Evolutionary conservation across 2,797 vertebrate species (phyloP), one percentile per base, ranked within the genome.

Genomic region (Mus minutoides): DNA sequence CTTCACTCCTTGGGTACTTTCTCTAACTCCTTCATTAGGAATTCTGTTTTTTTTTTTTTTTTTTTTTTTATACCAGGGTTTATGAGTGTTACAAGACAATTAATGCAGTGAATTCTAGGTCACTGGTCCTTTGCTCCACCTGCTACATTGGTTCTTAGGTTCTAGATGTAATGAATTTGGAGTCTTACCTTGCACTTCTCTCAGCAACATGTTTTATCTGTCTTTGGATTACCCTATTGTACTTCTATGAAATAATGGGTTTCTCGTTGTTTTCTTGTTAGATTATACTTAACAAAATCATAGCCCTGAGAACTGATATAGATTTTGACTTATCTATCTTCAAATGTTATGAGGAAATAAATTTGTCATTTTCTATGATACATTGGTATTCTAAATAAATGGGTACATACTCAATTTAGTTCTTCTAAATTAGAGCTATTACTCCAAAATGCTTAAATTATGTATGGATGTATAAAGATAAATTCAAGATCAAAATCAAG

Each of bases 331-430:
- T 90, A 67, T 16, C 26, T 86, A 16, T 34, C 29, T 90, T 21
- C 64, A 78, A 91, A 73, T 91, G 91, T 89, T 37, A 43, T 34
- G 54, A 94, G 78, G 62, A 78, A 92, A 77, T 80, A 83, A 67
- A 56, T 40, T 77, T 91, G 37, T 75, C 21, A 24, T 88, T 94
- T 94, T 90, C 52, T 91, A 26, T 80, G 37, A 89, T 71, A 49
- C 6, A 90, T 37, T 75, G 46, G 4, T 64, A 67, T 69, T 69
- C 94, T 54, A 71, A 37, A 37, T 54, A 94, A 31, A 19, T 91
- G 58, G 11, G 24, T 19, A 91, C 46, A 88, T 34, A 88, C 1
- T 75, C 31, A 95, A 95, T 86, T 67, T 78, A 78, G 62, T 89
- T 92, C 87, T 88, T 31, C 7, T 62, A 94, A 94, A 79, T 82